Conservation (phyloP, 2,113 vertebrate genomes). For the Xiphophorus couchianus region DNA sequence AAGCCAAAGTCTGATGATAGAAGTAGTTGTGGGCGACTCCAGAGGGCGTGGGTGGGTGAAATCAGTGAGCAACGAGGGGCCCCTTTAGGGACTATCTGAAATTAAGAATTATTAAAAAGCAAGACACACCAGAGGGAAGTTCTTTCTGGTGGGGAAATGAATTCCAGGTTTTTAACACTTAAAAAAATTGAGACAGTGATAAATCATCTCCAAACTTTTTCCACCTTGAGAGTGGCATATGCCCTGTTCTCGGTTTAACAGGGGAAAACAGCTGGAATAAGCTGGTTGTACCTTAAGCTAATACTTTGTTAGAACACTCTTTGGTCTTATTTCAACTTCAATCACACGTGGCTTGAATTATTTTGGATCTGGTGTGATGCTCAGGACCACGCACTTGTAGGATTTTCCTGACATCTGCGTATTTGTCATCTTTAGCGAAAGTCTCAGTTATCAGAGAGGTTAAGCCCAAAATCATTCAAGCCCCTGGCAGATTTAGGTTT, state of each 20-base stretch:
- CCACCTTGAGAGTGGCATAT: background rate
- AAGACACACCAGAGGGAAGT: conserved; percentile 47
- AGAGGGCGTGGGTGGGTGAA: conserved; percentile 44
- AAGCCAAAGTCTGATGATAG: conserved; percentile 6
- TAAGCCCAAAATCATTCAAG: too few relatives aligned
- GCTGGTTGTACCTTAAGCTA: background rate
- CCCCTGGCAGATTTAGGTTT: background rate
- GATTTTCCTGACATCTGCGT: too few relatives aligned
- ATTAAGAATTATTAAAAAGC: conserved; percentile 60
- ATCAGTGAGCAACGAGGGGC: conserved; percentile 22
- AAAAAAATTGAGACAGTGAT: background rate
- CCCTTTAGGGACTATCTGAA: conserved; percentile 55
- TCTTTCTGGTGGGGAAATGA: conserved; percentile 34
- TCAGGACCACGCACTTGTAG: too few relatives aligned
- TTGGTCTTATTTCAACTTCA: too few relatives aligned
- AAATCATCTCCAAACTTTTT: background rate
- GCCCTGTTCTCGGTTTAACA: too few relatives aligned
- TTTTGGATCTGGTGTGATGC: too few relatives aligned
- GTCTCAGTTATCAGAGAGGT: too few relatives aligned
- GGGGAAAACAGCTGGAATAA: too few relatives aligned
- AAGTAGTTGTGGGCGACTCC: conserved; percentile 35
- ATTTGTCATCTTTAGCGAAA: too few relatives aligned
- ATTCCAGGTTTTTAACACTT: background rate
- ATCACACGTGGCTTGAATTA: too few relatives aligned
- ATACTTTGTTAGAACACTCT: background rate